Percentiles rank a stretch among this genome's conserved stretches.
These are phyloP conservation scores for Rostratula benghalensis DNA, from an alignment of 2,113 vertebrate species.

Conservation along the genomic window DNA sequence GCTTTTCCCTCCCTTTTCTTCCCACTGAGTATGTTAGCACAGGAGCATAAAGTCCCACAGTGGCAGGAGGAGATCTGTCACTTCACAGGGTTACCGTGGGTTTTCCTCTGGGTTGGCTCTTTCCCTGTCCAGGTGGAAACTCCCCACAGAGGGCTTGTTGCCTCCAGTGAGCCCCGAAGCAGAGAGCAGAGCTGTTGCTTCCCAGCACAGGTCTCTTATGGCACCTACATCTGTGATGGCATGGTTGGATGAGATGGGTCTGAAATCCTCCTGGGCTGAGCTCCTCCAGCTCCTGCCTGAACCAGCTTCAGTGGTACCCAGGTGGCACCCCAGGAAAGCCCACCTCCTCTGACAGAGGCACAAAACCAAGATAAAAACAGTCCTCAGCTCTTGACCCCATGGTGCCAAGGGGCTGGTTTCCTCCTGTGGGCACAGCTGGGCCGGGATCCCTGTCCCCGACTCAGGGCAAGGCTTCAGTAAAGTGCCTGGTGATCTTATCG, in stretches of 20 bases:
- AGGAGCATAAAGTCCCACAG: neutral
- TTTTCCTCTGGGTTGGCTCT: accelerated
- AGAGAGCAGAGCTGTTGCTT: accelerated
- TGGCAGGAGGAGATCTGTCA: neutral
- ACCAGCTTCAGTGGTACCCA: neutral
- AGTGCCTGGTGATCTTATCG: neutral
- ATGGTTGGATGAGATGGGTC: neutral
- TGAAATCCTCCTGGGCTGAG: neutral
- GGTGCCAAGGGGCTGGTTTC: neutral
- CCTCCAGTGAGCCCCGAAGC: accelerated
- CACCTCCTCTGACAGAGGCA: neutral
- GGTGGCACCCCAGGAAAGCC: neutral
- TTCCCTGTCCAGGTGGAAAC: accelerated
- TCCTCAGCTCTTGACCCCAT: accelerated
- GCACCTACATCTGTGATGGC: neutral
- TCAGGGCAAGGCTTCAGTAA: neutral
- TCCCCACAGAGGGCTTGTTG: accelerated
- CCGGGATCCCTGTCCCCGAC: neutral
- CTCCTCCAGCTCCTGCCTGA: neutral
- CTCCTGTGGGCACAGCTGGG: neutral
- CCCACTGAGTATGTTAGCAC: neutral
- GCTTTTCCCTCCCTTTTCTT: neutral
- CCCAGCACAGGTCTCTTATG: neutral
- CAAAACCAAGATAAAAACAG: neutral
- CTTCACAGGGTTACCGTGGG: neutral